Conservation (phyloP, 2,888 invertebrate genomes). For the Glyphotaelius pellucidus region DNA sequence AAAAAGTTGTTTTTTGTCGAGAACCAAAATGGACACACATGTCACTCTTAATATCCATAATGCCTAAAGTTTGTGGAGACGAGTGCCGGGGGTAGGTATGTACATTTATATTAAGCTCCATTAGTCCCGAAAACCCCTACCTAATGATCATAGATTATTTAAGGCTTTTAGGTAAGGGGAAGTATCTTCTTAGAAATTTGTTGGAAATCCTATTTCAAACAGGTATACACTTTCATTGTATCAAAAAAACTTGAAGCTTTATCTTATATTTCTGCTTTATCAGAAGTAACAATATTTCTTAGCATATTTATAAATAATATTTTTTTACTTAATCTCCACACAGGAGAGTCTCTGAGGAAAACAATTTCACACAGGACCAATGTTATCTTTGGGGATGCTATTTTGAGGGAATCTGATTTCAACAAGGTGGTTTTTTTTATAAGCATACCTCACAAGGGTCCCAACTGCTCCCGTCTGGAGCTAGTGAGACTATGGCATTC, state of each 20-base stretch:
- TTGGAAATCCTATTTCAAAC: neutral
- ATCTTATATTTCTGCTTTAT: neutral
- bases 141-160: constrained; percentile 2
- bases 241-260: neutral
- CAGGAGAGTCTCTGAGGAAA: too few species aligned
- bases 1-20: neutral
- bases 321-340: too few species aligned
- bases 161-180: neutral
- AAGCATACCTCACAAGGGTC: too few species aligned
- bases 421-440: too few species aligned
- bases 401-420: too few species aligned
- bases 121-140: neutral
- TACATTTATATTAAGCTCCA: neutral
- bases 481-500: too few species aligned
- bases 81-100: neutral
- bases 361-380: too few species aligned
- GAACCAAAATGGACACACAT: constrained; percentile 22
- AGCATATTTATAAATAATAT: too few species aligned
- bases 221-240: neutral
- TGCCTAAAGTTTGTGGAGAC: neutral
- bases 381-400: too few species aligned
- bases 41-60: constrained; percentile 27
- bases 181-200: neutral
- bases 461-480: too few species aligned
- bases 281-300: neutral